Evolutionary conservation across 2,797 vertebrate genomes (phyloP), one percentile per base, ranked within the genome.

Genomic region (Pteropus rufus): DNA sequence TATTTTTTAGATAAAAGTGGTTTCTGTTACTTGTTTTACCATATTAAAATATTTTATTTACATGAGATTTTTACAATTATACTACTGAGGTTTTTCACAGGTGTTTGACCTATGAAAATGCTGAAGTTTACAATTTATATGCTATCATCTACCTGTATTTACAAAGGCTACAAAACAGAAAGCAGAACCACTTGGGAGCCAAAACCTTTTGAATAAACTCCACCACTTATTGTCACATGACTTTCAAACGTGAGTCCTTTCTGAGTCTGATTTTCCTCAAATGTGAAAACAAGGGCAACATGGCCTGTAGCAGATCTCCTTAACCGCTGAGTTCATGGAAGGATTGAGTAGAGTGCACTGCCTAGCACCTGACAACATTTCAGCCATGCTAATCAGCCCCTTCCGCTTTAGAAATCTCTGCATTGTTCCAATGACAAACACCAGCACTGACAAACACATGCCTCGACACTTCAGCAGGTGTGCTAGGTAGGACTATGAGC

Each of bases 261-360:
- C 0, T 0, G 3, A 29, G 49, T 11, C 56, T 90, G 41, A 82
- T 86, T 60, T 60, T 91, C 70, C 60, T 36, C 41, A 7, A 34
- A 39, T 15, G 31, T 23, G 36, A 70, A 65, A 26, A 16, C 2
- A 2, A 10, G n/a, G 31, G n/a, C 21, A 4, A 2, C 16, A 3
- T 2, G 44, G 15, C n/a, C 41, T 6, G 1, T 31, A 4, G 56
- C 58, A 3, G 62, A 79, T 64, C n/a, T 19, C 52, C 4, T 0
- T 2, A 49, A 44, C 49, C 0, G 1, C 10, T 6, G 12, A 19
- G 21, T 10, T 49, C 21, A 18, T 5, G 21, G 26, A 36, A 69
- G 44, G 34, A 31, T 26, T 21, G 8, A 23, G 36, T 0, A 0
- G 8, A 23, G 36, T 0, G 0, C 10, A 1, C 6, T 3, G 44